These are phyloP conservation scores for Trichogramma pretiosum DNA, from an alignment of 1,140 invertebrate genomes.

Conservation along the genomic window DNA sequence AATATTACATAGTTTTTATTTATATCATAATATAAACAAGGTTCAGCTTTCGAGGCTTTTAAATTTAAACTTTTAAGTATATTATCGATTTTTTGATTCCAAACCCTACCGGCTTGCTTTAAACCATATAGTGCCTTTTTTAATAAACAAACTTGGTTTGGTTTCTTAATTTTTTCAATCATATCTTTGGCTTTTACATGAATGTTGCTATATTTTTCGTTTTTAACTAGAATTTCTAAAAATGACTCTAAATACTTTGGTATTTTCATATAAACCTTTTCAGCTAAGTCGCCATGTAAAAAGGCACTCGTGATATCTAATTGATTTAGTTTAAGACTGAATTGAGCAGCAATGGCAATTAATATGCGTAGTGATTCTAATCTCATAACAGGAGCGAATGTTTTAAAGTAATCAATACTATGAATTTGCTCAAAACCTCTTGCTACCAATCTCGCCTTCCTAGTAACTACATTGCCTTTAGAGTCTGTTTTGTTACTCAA, in stretches of 20 bases:
- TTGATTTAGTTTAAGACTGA: slow-evolving; percentile 23
- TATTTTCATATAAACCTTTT: slow-evolving; percentile 37
- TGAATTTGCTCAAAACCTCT: slow-evolving; percentile 17
- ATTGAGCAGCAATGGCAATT: slow-evolving; percentile 5
- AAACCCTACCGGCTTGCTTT: slow-evolving; percentile 6
- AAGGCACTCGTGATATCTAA: slow-evolving; percentile 32
- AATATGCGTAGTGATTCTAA: slow-evolving; percentile 17
- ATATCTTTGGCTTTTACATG: slow-evolving; percentile 13
- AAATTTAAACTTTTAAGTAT: neutral
- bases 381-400: slow-evolving; percentile 27
- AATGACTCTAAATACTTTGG: no score
- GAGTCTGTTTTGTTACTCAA: no score
- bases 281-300: slow-evolving; percentile 27
- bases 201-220: slow-evolving; percentile 21
- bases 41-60: neutral
- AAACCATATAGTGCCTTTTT: slow-evolving; percentile 1
- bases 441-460: slow-evolving; percentile 17
- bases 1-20: neutral
- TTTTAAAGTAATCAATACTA: slow-evolving; percentile 28
- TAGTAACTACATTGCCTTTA: no score
- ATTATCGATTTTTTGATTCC: neutral
- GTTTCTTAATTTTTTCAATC: slow-evolving; percentile 1
- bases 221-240: slow-evolving; percentile 14
- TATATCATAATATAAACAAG: neutral
- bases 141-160: neutral